phyloP scores from a whole-genome alignment of 2,797 vertebrate genomes.

The Hephaestus fuliginosus region DNA sequence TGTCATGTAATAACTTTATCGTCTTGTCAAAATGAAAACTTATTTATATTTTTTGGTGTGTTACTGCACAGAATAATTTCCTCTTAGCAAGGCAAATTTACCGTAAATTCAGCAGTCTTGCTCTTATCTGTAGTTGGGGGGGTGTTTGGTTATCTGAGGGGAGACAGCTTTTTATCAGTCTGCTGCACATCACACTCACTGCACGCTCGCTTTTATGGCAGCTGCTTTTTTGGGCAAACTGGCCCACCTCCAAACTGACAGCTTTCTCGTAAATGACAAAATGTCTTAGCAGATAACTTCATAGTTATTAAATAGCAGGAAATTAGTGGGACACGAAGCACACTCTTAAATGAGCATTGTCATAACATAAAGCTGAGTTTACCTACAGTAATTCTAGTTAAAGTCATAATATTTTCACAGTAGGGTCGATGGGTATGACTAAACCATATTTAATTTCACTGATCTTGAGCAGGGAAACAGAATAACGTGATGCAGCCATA shows the following conservation, averaged over 20 bases:
- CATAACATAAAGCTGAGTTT: background rate
- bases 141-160: constrained; percentile 55
- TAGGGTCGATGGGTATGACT: background rate
- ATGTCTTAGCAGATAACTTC: background rate
- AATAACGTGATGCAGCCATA: background rate
- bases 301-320: constrained; percentile 13
- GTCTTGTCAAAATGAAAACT: background rate
- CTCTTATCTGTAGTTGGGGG: constrained; percentile 37
- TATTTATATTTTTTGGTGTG: background rate
- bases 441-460: background rate
- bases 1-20: background rate
- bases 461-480: background rate
- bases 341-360: background rate
- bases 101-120: background rate
- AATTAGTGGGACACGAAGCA: background rate
- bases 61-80: background rate
- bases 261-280: constrained; percentile 26
- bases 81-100: background rate
- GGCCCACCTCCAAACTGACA: constrained; percentile 29
- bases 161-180: constrained; percentile 71
- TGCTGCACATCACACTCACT: constrained; percentile 49
- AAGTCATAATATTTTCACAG: background rate
- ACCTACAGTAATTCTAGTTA: background rate
- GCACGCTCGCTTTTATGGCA: constrained; percentile 38
- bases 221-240: constrained; percentile 49